A percentile compares a stretch with the other conserved stretches of the same genome.
phyloP scores from a whole-genome alignment of 2,113 vertebrate genomes.

The Pycnonotus jocosus region DNA sequence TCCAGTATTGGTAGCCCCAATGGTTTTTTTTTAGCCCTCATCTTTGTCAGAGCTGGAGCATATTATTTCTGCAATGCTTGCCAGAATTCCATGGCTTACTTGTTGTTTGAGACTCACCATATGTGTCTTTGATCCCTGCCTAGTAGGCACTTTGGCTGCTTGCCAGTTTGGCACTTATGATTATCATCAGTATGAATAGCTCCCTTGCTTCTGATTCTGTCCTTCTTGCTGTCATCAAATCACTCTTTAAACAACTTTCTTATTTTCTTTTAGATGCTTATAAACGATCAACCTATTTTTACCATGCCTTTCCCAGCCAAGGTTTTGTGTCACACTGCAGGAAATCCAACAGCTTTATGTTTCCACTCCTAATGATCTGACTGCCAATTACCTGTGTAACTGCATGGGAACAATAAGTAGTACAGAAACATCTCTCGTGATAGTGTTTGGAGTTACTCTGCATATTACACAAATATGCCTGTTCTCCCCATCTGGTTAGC shows the following conservation, averaged over 20 bases:
- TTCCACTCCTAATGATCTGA: slow-evolving; percentile 16
- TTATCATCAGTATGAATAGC: slow-evolving; percentile 54
- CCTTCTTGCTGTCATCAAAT: slow-evolving; percentile 58
- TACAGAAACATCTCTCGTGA: not conserved
- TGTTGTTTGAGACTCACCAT: slow-evolving; percentile 67
- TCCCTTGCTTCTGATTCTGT: slow-evolving; percentile 68
- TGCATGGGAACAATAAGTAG: not conserved
- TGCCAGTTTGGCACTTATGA: slow-evolving; percentile 59
- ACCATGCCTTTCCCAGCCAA: slow-evolving; percentile 3
- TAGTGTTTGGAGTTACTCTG: not conserved
- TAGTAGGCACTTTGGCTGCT: slow-evolving; percentile 61
- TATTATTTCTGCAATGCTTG: slow-evolving; percentile 48
- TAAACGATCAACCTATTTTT: slow-evolving; percentile 25
- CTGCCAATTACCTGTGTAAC: slow-evolving; percentile 38
- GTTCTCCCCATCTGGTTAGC: not conserved
- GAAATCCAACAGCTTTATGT: slow-evolving; percentile 16
- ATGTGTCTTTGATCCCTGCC: slow-evolving; percentile 70
- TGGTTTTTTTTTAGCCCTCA: slow-evolving; percentile 28
- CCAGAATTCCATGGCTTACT: slow-evolving; percentile 67
- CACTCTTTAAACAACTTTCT: slow-evolving; percentile 40
- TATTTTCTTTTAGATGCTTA: slow-evolving; percentile 38
- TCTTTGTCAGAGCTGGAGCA: slow-evolving; percentile 57
- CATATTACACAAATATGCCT: not conserved
- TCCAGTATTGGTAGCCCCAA: slow-evolving; percentile 28
- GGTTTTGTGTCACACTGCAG: not conserved